Base-by-base conservation (phyloP, 2,113 vertebrate species). In the Leucopsar rothschildi region DNA sequence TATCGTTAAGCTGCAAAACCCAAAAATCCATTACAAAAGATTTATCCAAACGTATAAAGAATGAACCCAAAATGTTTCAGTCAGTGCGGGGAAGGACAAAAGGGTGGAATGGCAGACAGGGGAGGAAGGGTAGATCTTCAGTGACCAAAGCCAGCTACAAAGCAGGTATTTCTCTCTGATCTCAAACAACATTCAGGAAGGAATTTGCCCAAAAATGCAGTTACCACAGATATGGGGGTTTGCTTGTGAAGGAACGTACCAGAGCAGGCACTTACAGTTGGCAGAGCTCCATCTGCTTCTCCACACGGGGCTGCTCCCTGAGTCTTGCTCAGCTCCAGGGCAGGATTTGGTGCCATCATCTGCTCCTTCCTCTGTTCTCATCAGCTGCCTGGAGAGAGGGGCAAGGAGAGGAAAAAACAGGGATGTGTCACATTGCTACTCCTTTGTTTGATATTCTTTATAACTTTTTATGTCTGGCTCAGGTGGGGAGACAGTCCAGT, bases 21-120 rank as follows among this genome's bases (percentile, higher is more conserved):
- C 60, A 55, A 91, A 90, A 94, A 90, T 87, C 85, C 80, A 81
- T 73, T 93, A 70, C 5, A 49, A 96, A 88, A 88, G 52, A 76
- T 75, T 93, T 94, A 83, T 81, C 92, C 8, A 3, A 91, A 95
- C 19, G 35, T 73, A 60, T 8, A 73, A 59, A 89, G 81, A 94
- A 82, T 13, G 9, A 92, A 60, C 28, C 60, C 56, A 72, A 91
- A 91, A 76, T 15, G 5, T 39, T 95, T 88, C 90, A 68, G 56
- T 35, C 76, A 40, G 31, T 10, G 20, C 0, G 1, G 73, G 27
- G 33, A 95, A 87, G 81, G 94, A 85, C 73, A 82, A 78, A 89
- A 76, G 63, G 16, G 33, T 52, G 45, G 55, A 91, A 71, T 3
- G 12, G 49, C 40, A 94, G 60, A n/a, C 15, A 60, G 40, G 17